A percentile compares a stretch with the other conserved stretches of the same genome.
Evolutionary conservation across 2,888 invertebrate species (phyloP).

Genomic region (Psococerastis gibbosa): DNA sequence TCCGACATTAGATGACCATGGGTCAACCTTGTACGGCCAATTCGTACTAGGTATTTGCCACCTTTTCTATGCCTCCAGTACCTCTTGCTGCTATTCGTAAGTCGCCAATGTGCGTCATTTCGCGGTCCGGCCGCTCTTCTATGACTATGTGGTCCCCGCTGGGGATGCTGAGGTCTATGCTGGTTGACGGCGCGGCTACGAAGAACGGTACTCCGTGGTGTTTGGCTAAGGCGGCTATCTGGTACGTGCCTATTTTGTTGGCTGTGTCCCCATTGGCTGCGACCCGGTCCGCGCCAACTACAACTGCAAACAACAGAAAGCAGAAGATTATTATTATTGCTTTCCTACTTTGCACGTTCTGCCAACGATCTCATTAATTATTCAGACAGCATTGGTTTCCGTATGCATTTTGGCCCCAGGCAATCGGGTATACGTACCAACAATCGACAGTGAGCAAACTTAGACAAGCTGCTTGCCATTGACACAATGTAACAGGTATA

Average conservation of each 20-base stretch:
- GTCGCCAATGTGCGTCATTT: slow-evolving; percentile 82
- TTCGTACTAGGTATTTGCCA: too few relatives aligned
- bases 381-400: too few relatives aligned
- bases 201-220: slow-evolving; percentile 87
- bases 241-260: slow-evolving; percentile 92
- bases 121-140: slow-evolving; percentile 78
- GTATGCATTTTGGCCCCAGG: too few relatives aligned
- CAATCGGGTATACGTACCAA: too few relatives aligned
- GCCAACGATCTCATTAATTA: too few relatives aligned
- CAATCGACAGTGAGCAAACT: too few relatives aligned
- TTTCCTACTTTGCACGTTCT: background rate
- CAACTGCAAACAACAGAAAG: too few relatives aligned
- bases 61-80: too few relatives aligned
- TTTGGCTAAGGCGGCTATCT: slow-evolving; percentile 78
- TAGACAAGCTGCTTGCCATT: too few relatives aligned
- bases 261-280: slow-evolving; percentile 96
- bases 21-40: too few relatives aligned
- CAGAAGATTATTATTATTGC: background rate
- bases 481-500: too few relatives aligned
- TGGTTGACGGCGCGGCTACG: slow-evolving; percentile 82
- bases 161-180: slow-evolving; percentile 62
- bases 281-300: slow-evolving; percentile 95
- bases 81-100: slow-evolving; percentile 74
- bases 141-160: slow-evolving; percentile 78
- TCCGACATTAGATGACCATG: too few relatives aligned